phyloP scores from a whole-genome alignment of 2,113 vertebrate genomes.

The Ptyas mucosa region DNA sequence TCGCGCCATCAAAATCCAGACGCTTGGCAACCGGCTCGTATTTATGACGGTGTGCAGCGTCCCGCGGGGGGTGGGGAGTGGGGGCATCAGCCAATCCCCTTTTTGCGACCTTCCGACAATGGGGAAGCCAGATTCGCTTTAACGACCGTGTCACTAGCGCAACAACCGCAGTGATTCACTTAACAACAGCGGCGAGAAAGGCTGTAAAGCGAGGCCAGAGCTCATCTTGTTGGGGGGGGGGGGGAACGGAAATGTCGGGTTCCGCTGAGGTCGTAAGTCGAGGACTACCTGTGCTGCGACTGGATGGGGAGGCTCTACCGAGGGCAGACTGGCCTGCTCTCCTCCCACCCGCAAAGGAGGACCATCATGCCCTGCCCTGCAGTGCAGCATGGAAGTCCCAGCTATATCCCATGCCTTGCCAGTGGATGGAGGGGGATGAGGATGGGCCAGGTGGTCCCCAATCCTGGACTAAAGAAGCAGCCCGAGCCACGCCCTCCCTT shows the following conservation, averaged over 20 bases:
- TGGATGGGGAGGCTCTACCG: background rate
- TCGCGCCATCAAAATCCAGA: background rate
- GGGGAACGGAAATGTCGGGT: accelerated
- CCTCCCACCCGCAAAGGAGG: background rate
- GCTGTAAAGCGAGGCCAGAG: background rate
- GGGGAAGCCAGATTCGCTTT: background rate
- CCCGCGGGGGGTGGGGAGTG: background rate
- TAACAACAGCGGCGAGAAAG: no score
- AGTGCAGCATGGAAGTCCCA: background rate
- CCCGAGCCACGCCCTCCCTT: background rate
- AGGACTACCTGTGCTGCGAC: background rate
- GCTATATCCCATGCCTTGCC: background rate
- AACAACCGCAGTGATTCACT: no score
- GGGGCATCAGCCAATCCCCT: background rate
- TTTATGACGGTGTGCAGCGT: background rate
- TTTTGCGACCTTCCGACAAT: background rate
- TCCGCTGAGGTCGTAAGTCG: background rate
- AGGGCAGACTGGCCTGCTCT: background rate
- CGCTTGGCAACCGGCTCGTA: background rate
- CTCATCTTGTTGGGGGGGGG: no score
- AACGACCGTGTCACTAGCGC: no score
- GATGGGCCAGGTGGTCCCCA: background rate
- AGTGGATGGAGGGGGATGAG: background rate
- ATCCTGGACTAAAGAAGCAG: no score
- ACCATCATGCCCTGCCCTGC: background rate